Conservation (phyloP, 1,140 invertebrate genomes). For the Bombus terrestris region DNA sequence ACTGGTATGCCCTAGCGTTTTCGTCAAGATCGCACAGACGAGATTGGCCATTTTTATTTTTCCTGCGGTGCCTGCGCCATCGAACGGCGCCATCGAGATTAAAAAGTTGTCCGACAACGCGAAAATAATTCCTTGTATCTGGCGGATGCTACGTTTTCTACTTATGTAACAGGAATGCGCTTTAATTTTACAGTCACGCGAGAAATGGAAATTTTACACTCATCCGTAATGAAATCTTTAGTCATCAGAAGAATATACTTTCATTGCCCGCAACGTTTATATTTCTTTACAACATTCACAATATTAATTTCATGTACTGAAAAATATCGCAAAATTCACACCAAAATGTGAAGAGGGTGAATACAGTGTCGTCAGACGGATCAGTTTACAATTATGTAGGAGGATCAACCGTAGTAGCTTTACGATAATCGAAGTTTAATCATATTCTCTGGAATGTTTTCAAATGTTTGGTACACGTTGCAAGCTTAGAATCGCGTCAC, state of each 20-base stretch:
- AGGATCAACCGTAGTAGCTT: background rate
- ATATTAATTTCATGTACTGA: background rate
- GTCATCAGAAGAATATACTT: no score
- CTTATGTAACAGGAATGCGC: background rate
- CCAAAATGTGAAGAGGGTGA: background rate
- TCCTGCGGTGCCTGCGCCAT: background rate
- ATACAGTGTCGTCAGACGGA: background rate
- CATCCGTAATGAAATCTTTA: background rate
- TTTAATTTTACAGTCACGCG: background rate
- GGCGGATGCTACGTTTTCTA: background rate
- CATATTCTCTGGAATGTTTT: slow-evolving; percentile 50
- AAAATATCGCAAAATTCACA: background rate
- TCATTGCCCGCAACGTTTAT: no score
- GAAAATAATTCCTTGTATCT: background rate
- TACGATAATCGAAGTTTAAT: slow-evolving; percentile 52
- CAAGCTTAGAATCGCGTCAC: background rate
- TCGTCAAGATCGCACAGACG: slow-evolving; percentile 33
- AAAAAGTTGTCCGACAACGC: slow-evolving; percentile 10
- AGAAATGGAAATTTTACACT: background rate
- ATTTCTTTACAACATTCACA: background rate
- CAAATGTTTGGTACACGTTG: slow-evolving; percentile 28
- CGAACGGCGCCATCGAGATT: slow-evolving; percentile 19
- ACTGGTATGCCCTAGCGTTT: background rate
- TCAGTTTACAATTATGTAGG: slow-evolving; percentile 27
- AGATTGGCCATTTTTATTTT: slow-evolving; percentile 39